A percentile compares a stretch with the other conserved stretches of the same genome.
Evolutionary conservation across 2,113 vertebrate species (phyloP).

Genomic region (Brachirus orientalis): DNA sequence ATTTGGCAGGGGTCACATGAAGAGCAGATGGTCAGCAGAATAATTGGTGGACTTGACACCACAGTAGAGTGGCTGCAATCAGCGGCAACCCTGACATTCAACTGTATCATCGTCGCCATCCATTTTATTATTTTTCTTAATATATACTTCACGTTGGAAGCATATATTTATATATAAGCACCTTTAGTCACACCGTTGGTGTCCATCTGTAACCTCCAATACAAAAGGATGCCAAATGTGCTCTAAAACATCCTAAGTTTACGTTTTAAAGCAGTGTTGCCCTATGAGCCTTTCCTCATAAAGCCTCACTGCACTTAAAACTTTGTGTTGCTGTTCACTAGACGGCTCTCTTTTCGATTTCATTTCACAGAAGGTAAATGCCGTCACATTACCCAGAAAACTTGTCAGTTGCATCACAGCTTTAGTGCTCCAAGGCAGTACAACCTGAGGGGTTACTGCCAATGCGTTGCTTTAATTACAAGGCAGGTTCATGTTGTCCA

Average conservation of each 20-base stretch:
- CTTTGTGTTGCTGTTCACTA: slow-evolving; percentile 29
- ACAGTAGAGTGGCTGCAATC: too few species aligned
- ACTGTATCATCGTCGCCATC: background rate
- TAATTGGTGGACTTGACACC: background rate
- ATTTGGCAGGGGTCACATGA: background rate
- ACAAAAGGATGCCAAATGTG: background rate
- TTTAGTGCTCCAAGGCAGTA: slow-evolving; percentile 58
- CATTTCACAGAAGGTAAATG: slow-evolving; percentile 40
- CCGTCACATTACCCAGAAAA: slow-evolving; percentile 61
- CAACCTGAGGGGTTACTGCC: slow-evolving; percentile 56
- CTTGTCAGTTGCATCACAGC: slow-evolving; percentile 70
- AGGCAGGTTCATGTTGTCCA: slow-evolving; percentile 61
- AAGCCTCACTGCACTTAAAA: slow-evolving; percentile 22
- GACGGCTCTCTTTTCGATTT: slow-evolving; percentile 35
- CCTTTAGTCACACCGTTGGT: too few species aligned
- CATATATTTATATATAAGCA: too few species aligned
- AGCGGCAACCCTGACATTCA: too few species aligned
- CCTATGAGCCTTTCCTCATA: slow-evolving; percentile 11
- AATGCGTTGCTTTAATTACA: slow-evolving; percentile 67
- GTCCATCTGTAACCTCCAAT: too few species aligned
- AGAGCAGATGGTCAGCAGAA: slow-evolving; percentile 8
- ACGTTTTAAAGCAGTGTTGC: slow-evolving; percentile 1
- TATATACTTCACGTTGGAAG: too few species aligned
- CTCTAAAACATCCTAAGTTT: background rate
- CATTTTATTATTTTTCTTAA: too few species aligned